Base-by-base conservation (phyloP, 2,113 vertebrate genomes). In the Rhineura floridana region DNA sequence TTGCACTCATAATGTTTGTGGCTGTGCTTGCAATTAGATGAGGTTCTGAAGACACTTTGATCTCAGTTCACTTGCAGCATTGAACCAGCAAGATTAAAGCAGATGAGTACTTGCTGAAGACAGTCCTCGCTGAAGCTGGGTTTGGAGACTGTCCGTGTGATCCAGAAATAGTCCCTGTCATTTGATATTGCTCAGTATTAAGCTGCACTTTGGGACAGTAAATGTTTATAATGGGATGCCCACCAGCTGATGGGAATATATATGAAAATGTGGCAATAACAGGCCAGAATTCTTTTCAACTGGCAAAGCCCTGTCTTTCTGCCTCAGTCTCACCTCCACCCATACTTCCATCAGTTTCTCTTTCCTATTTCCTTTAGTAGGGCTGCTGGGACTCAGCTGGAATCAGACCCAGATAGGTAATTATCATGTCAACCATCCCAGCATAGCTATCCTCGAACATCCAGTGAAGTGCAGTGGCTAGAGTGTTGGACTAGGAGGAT, bases 1-100 rank as follows among this genome's bases (percentile, higher is more conserved):
- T 96, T 95, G 95, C 91, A 83, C 93, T 95, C 92, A 19, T 91
- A 92, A 92, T 81, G 81, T 95, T 96, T 95, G 94, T 88, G 95
- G 93, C 36, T n/a, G 91, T 2, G 25, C 90, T 92, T 94, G 84
- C 89, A 96, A 97, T 96, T 93, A 95, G 94, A 84, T 90, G 84
- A 93, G 95, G 89, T 93, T 93, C 92, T 94, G 73, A 81, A 91
- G 93, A 93, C 73, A 91, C 95, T 97, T 96, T 96, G 93, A 96
- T 96, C 92, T 93, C 86, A 72, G 30, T 36, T 93, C 92, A 75
- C 89, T 95, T 94, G 91, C 90, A 94, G 85, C 81, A 52, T 84
- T 95, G 93, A 91, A 92, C 91, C 28, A 91, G 91, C 59, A 93
- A 91, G 89, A 93, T 86, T 93, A 93, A 95, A 92, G 84, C 63